Percentiles rank a stretch among this genome's conserved stretches.
These are phyloP conservation scores for Drosophila atroscutellata DNA, from an alignment of 2,888 invertebrate species.

Conservation along the genomic window DNA sequence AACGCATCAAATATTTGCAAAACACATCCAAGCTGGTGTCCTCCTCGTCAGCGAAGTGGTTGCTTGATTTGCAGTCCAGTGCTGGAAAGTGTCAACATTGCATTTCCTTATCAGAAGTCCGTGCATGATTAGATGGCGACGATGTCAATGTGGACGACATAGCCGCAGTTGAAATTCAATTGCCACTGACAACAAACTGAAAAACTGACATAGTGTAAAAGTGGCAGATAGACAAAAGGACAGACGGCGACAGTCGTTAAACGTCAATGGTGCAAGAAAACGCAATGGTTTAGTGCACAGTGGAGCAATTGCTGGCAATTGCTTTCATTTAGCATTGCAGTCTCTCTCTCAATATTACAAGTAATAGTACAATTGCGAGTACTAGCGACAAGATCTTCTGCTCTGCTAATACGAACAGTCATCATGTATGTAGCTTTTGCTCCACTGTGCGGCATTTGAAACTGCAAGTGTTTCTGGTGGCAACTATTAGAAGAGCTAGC, in stretches of 20 bases:
- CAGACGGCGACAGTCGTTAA: slow-evolving; percentile 54
- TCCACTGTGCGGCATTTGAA: slow-evolving; percentile 57
- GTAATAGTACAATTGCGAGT: too few relatives aligned
- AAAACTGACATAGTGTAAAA: slow-evolving; percentile 22
- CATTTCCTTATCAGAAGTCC: slow-evolving; percentile 71
- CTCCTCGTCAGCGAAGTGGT: background rate
- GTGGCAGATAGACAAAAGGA: slow-evolving; percentile 18
- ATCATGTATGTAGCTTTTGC: background rate
- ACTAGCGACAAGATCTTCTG: background rate
- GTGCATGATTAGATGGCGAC: slow-evolving; percentile 68
- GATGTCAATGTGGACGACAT: slow-evolving; percentile 40
- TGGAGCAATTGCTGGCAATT: slow-evolving; percentile 19
- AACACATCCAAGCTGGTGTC: slow-evolving; percentile 34
- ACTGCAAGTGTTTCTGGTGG: slow-evolving; percentile 68
- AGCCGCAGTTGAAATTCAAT: slow-evolving; percentile 61
- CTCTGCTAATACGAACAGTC: background rate
- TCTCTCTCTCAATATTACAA: background rate
- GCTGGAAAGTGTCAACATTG: slow-evolving; percentile 48
- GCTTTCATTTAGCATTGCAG: background rate
- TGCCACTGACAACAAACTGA: slow-evolving; percentile 34
- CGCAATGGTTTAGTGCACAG: slow-evolving; percentile 47
- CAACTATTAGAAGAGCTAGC: slow-evolving; percentile 51
- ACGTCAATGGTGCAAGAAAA: slow-evolving; percentile 73
- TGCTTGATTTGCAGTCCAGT: slow-evolving; percentile 6
- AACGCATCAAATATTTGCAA: slow-evolving; percentile 58